phyloP scores from a whole-genome alignment of 2,888 invertebrate species.

The Unio delphinus region DNA sequence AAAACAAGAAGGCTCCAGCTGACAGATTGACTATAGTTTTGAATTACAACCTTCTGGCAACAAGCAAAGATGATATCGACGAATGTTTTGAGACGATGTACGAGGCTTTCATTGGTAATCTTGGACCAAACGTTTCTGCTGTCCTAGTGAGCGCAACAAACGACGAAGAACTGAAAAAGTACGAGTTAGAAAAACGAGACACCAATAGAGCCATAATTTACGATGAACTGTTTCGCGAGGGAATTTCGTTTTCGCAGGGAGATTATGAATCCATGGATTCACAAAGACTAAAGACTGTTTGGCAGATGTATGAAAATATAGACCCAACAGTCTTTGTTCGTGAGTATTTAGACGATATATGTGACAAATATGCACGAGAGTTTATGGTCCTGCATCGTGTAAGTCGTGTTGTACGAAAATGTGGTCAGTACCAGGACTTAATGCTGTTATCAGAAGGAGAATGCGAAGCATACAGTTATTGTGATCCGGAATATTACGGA shows the following conservation, averaged over 20 bases:
- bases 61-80: constrained; percentile 56
- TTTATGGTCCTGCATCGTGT: constrained; percentile 62
- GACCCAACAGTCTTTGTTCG: constrained; percentile 45
- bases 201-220: constrained; percentile 53
- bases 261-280: constrained; percentile 47
- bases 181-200: constrained; percentile 52
- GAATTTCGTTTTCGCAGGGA: constrained; percentile 46
- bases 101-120: constrained; percentile 58
- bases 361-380: constrained; percentile 55
- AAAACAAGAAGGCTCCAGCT: constrained; percentile 30
- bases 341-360: constrained; percentile 57
- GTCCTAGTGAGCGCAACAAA: constrained; percentile 60
- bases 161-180: constrained; percentile 47
- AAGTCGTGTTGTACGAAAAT: constrained; percentile 57
- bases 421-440: constrained; percentile 64
- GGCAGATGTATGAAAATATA: constrained; percentile 51
- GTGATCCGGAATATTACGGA: constrained; percentile 52
- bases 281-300: constrained; percentile 47
- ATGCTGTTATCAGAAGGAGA: constrained; percentile 61
- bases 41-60: constrained; percentile 56
- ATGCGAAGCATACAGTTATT: constrained; percentile 52
- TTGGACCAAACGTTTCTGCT: constrained; percentile 53
- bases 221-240: constrained; percentile 55
- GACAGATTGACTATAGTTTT: constrained; percentile 50
- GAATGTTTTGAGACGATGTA: constrained; percentile 62